phyloP scores from a whole-genome alignment of 2,113 vertebrate genomes.

The Cephalopterus ornatus region DNA sequence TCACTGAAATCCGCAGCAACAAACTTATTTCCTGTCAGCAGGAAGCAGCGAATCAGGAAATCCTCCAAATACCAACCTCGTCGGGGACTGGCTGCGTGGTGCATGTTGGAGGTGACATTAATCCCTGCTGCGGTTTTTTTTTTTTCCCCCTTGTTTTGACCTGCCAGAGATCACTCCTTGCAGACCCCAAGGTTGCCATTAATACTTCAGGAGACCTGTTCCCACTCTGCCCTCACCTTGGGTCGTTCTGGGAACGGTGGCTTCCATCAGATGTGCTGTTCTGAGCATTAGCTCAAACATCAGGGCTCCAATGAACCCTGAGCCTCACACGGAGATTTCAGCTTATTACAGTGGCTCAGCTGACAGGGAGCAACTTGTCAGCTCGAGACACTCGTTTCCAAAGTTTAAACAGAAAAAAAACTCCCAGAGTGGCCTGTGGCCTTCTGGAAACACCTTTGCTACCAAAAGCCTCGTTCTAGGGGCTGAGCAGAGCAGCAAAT shows the following conservation, averaged over 20 bases:
- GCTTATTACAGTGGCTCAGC: not conserved
- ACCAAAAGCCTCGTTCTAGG: not conserved
- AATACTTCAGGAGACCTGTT: not conserved
- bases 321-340: not conserved
- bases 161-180: constrained; percentile 17
- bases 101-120: constrained; percentile 43
- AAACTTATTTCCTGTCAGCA: constrained; percentile 39
- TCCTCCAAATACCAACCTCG: constrained; percentile 42
- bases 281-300: not conserved
- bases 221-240: not conserved
- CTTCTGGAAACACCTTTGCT: not conserved
- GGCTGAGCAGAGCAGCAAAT: not conserved
- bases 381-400: not conserved
- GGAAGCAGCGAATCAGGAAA: constrained; percentile 61
- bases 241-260: not conserved
- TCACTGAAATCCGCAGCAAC: constrained; percentile 53
- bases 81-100: not conserved
- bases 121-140: not conserved
- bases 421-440: not conserved
- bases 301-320: not conserved
- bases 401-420: not conserved
- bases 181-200: not conserved
- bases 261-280: not conserved
- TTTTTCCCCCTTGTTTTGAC: not conserved
- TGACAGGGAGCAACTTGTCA: not conserved